Evolutionary conservation across 2,888 invertebrate genomes (phyloP).

Genomic region (Encarsia formosa): DNA sequence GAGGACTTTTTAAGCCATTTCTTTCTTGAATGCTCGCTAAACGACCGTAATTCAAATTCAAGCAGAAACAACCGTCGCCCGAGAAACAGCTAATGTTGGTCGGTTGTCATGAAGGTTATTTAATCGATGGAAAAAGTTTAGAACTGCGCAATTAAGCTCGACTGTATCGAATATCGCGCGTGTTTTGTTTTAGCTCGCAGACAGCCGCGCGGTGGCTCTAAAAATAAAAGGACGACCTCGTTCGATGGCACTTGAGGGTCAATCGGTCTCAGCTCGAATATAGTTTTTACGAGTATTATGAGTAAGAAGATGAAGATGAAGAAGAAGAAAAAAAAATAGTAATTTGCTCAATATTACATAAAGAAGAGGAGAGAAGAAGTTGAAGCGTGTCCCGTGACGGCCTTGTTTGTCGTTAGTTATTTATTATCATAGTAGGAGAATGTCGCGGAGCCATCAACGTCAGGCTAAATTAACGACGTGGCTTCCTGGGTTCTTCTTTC

Average conservation of each 20-base stretch:
- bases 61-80: too few relatives aligned
- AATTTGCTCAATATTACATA: background rate
- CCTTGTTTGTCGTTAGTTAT: constrained; percentile 34
- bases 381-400: constrained; percentile 13
- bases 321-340: too few relatives aligned
- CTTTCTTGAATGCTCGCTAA: too few relatives aligned
- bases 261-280: constrained; percentile 6
- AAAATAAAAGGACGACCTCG: constrained; percentile 25
- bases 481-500: constrained; percentile 44
- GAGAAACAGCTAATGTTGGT: too few relatives aligned
- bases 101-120: too few relatives aligned
- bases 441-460: constrained; percentile 45
- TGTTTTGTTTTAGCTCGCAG: background rate
- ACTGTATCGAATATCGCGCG: background rate
- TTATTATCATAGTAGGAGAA: constrained; percentile 37
- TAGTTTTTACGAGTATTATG: background rate
- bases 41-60: too few relatives aligned
- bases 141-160: constrained; percentile 4
- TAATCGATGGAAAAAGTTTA: too few relatives aligned
- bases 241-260: constrained; percentile 20
- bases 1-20: too few relatives aligned
- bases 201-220: constrained; percentile 4
- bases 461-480: constrained; percentile 45
- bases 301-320: background rate
- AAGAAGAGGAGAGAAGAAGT: constrained; percentile 1